Evolutionary conservation across 1,140 invertebrate species (phyloP).

Genomic region (Leptinotarsa lineolata): DNA sequence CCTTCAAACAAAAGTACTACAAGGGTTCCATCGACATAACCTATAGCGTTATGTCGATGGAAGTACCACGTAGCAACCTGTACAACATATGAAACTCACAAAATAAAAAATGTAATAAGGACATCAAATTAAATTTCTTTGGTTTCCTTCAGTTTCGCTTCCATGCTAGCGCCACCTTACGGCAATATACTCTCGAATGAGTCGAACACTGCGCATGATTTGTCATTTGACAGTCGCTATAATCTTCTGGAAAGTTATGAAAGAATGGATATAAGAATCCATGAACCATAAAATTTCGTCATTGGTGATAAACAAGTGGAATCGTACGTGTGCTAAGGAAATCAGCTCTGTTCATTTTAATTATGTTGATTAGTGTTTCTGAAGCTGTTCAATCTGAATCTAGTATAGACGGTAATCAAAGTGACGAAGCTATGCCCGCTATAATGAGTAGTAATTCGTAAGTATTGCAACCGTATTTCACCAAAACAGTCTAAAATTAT

Average conservation of each 20-base stretch:
- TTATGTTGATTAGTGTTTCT: conserved; percentile 51
- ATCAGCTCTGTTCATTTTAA: conserved; percentile 41
- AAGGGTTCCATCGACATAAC: no score
- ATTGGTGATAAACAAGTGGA: conserved; percentile 7
- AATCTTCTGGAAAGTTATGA: not conserved
- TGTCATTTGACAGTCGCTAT: not conserved
- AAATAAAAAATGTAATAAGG: no score
- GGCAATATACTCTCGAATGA: no score
- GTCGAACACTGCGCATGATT: no score
- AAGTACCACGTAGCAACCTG: no score
- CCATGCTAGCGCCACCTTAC: no score
- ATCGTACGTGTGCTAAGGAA: not conserved
- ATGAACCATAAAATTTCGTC: conserved; percentile 20
- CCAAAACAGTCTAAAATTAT: not conserved
- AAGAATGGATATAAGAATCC: not conserved
- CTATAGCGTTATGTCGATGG: no score
- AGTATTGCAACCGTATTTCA: conserved; percentile 31
- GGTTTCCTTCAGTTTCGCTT: no score
- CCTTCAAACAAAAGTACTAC: no score
- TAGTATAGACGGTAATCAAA: conserved; percentile 41
- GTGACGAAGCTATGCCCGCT: conserved; percentile 47
- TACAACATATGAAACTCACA: no score
- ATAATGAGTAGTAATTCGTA: conserved; percentile 50
- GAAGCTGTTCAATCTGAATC: conserved; percentile 44
- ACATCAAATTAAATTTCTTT: no score